Evolutionary conservation across 2,888 invertebrate species (phyloP), one percentile per base, ranked within the genome.

Genomic region (Luperina nickerlii): DNA sequence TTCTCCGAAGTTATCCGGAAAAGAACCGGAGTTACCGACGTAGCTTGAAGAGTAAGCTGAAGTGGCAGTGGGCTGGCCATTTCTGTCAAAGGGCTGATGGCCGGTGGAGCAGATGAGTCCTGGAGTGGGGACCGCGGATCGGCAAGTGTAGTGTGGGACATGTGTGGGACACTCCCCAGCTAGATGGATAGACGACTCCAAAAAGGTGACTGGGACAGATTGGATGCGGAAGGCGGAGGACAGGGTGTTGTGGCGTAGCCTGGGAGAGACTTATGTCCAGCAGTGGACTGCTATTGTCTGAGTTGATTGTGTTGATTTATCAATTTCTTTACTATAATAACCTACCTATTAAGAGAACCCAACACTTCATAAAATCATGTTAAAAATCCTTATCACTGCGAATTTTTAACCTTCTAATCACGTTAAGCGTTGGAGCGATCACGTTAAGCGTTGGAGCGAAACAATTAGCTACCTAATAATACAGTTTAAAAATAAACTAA

Each of bases 401-500:
- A 38, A 32, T 82, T 69, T 76, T 76, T 60, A 45, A 62, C 45
- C 24, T 74, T 54, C 15, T 20, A 70, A 86, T 83, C 63, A 74
- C 20, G n/a, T 38, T 54, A 62, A 13, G 45, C 63, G 5, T 18
- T 86, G 66, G 72, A 76, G 70, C 65, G 60, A n/a, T 32, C 32
- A 74, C 24, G 27, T 38, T 54, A 62, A 13, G 45, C 63, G 5
- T 18, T 86, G 66, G 72, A 76, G 70, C 65, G 60, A 24, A 84
- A 63, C 86, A 32, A 18, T 67, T 70, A 82, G 38, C 65, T 65
- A 65, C 65, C 38, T 38, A 42, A 32, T 54, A 54, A 45, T 24
- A 74, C 67, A 38, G 62, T 76, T 85, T 76, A 79, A 86, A 78
- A 83, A 78, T 82, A 74, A 82, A 83, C 68, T 24, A 68, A 54